Base-by-base conservation (phyloP, 2,888 invertebrate species). In the Hyposoter dolosus region DNA sequence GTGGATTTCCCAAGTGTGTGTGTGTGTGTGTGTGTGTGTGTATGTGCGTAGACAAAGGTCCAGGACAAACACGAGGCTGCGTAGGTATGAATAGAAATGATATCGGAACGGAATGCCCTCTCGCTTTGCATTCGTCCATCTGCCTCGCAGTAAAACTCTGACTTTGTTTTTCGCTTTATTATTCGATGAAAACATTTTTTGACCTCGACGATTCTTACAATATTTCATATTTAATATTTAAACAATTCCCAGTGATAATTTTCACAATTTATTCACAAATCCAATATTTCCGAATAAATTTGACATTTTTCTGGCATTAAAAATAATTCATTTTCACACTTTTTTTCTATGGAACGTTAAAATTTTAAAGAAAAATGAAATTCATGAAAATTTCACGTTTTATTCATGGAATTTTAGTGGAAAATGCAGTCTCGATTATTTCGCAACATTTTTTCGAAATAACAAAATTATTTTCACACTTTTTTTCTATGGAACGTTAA, bases 21-120 rank as follows among this genome's bases (percentile, higher is more conserved):
- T 5, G 10, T 35, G 10, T 28, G 43, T 69, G 43, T 47, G 23
- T 19, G 19, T 12, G 9, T 32, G n/a, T 17, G 7, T 32, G 47
- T 32, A 32, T 1, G 23, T 69, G 28, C 32, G 50, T 35, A 19
- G 68, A 12, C 19, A 28, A 60, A 47, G 69, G 68, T 69, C 53
- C 12, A 43, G 15, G 40, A 53, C 53, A 68, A 66, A 56, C 10
- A 68, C 45, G 56, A 68, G 35, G 45, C 28, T 63, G 32, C 32
- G 43, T 63, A 78, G 23, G 68, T 56, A 68, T 78, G 68, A 65
- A 79, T 79, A 60, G 71, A 71, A 79, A 79, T 63, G 56, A 79
- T 71, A 79, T 68, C 17, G 40, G 23, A 32, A 43, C 47, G 12
- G 47, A 68, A 56, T 56, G 72, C 40, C 56, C 56, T 74, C 28